phyloP scores from a whole-genome alignment of 1,140 invertebrate genomes.

The Drosophila busckii region DNA sequence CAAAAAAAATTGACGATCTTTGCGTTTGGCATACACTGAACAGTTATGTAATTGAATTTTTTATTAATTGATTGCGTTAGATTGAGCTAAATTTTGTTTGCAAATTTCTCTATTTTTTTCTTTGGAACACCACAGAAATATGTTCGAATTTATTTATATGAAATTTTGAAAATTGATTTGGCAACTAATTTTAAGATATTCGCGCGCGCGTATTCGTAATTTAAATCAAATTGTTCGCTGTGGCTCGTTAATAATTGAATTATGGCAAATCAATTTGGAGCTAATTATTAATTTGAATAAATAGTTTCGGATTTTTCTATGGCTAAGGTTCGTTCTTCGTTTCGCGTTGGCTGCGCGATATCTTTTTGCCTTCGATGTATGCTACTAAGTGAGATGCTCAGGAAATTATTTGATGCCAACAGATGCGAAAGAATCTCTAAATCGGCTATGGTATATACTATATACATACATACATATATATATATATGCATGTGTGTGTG shows the following conservation, averaged over 20 bases:
- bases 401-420: constrained; percentile 50
- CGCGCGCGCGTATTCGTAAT: too few species aligned
- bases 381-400: constrained; percentile 64
- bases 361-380: constrained; percentile 72
- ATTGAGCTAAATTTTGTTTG: too few species aligned
- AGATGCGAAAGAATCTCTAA: constrained; percentile 36
- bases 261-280: constrained; percentile 11
- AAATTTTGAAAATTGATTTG: too few species aligned
- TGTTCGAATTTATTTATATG: too few species aligned
- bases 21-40: too few species aligned
- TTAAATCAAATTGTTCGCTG: too few species aligned
- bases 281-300: constrained; percentile 37
- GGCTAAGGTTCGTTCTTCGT: constrained; percentile 68
- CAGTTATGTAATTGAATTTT: too few species aligned
- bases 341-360: constrained; percentile 70
- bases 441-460: constrained; percentile 26
- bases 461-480: constrained; percentile 5
- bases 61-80: too few species aligned
- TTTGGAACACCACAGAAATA: too few species aligned
- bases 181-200: too few species aligned
- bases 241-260: constrained; percentile 26
- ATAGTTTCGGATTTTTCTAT: constrained; percentile 47
- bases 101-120: too few species aligned
- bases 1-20: too few species aligned
- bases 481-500: neutral